Evolutionary conservation across 2,113 vertebrate genomes (phyloP).

Genomic region (Saccopteryx leptura): DNA sequence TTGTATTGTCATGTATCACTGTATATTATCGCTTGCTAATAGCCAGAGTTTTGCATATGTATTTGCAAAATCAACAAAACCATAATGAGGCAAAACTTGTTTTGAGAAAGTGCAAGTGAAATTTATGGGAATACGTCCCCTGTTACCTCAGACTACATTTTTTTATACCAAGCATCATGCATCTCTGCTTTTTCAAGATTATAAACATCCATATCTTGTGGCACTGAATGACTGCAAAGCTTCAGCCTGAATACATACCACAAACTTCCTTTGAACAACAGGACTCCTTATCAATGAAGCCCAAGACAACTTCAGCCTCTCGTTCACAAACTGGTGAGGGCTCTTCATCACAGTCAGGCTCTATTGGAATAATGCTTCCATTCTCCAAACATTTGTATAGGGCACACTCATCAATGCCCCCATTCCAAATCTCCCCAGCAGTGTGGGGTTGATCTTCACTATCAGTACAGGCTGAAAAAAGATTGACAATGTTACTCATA

Average conservation of each 20-base stretch:
- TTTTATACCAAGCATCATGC: background rate
- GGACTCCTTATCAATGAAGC: slow-evolving; percentile 91
- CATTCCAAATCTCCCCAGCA: slow-evolving; percentile 96
- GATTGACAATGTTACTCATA: slow-evolving; percentile 22
- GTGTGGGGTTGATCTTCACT: slow-evolving; percentile 92
- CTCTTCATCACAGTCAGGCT: slow-evolving; percentile 93
- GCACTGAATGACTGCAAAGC: background rate
- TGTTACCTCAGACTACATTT: background rate
- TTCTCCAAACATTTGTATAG: slow-evolving; percentile 95
- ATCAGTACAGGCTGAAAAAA: slow-evolving; percentile 94
- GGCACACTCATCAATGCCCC: slow-evolving; percentile 93
- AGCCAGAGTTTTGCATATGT: background rate
- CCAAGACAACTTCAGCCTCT: slow-evolving; percentile 94
- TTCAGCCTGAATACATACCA: slow-evolving; percentile 88
- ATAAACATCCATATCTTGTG: background rate
- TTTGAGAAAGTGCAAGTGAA: slow-evolving; percentile 23
- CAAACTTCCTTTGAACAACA: slow-evolving; percentile 97
- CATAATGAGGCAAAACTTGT: background rate
- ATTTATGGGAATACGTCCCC: background rate
- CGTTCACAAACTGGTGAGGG: slow-evolving; percentile 91
- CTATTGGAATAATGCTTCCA: slow-evolving; percentile 94
- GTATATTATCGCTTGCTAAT: background rate
- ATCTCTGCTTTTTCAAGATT: background rate
- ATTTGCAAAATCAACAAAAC: slow-evolving; percentile 16
- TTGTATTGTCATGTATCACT: background rate